Conservation (phyloP, 2,797 vertebrate genomes). For the Poeciliopsis turneri region DNA sequence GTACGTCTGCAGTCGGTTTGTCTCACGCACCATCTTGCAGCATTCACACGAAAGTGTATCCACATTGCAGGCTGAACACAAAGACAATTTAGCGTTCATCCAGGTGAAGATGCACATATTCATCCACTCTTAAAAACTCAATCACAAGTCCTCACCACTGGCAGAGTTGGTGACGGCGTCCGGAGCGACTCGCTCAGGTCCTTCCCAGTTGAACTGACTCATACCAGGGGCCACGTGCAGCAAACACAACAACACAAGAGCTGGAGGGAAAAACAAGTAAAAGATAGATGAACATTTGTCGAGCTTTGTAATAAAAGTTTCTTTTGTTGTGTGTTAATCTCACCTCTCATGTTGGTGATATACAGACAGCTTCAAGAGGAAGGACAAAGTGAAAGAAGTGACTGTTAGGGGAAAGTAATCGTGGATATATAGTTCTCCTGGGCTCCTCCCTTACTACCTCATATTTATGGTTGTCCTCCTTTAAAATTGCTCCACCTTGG, state of each 20-base stretch:
- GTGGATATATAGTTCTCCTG: constrained; percentile 49
- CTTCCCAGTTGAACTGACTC: not conserved
- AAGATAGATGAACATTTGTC: not conserved
- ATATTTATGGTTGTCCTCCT: constrained; percentile 21
- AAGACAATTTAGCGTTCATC: not conserved
- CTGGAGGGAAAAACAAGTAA: constrained; percentile 48
- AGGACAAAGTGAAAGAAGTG: constrained; percentile 24
- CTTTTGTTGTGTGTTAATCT: constrained; percentile 30
- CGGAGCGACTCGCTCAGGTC: not conserved
- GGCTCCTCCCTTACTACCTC: constrained; percentile 41
- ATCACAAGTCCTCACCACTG: constrained; percentile 53
- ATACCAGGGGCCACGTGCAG: constrained; percentile 47
- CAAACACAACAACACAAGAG: constrained; percentile 67
- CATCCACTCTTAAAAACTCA: not conserved
- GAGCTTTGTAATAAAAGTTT: not conserved
- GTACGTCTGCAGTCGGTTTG: constrained; percentile 42
- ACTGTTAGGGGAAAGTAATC: constrained; percentile 9
- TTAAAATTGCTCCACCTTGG: constrained; percentile 38
- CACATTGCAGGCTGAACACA: constrained; percentile 61
- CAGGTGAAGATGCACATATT: not conserved
- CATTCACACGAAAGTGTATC: constrained; percentile 70
- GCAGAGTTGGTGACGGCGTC: accelerated
- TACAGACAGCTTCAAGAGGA: constrained; percentile 23
- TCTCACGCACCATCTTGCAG: constrained; percentile 70
- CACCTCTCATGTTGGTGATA: constrained; percentile 78